A percentile compares a stretch with the other conserved stretches of the same genome.
Conservation (phyloP, 2,113 vertebrate genomes). For the Fulmarus glacialis region DNA sequence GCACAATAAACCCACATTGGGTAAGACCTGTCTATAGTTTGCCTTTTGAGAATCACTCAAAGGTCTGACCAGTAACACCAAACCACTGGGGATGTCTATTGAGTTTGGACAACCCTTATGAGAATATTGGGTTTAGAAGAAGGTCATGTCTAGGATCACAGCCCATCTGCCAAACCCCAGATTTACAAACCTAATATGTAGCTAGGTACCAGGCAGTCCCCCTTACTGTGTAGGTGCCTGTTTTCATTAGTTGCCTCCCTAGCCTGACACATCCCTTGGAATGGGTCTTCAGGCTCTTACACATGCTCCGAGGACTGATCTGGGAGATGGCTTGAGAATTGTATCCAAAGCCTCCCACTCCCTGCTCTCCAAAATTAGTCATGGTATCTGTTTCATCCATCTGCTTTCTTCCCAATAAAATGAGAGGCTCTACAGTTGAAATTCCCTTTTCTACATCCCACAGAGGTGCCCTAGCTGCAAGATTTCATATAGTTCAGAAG, state of each 20-base stretch:
- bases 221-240: not conserved
- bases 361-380: not conserved
- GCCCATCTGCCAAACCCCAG: not conserved
- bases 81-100: not conserved
- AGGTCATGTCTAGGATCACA: not conserved
- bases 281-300: not conserved
- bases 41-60: not conserved
- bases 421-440: not conserved
- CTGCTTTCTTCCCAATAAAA: not conserved
- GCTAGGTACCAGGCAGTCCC: not conserved
- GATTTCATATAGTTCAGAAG: not conserved
- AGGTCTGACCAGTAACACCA: not conserved
- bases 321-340: not conserved
- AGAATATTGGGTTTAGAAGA: not conserved
- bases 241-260: not conserved
- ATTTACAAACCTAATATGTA: not conserved
- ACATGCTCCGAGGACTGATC: not conserved
- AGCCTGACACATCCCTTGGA: not conserved
- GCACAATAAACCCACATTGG: not conserved
- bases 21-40: not conserved
- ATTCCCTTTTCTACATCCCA: not conserved
- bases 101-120: not conserved
- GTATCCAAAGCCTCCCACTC: not conserved
- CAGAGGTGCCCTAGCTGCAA: not conserved
- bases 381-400: not conserved